Percentiles rank a stretch among this genome's conserved stretches.
These are phyloP conservation scores for Huso huso DNA, from an alignment of 2,797 vertebrate species.

Conservation along the genomic window DNA sequence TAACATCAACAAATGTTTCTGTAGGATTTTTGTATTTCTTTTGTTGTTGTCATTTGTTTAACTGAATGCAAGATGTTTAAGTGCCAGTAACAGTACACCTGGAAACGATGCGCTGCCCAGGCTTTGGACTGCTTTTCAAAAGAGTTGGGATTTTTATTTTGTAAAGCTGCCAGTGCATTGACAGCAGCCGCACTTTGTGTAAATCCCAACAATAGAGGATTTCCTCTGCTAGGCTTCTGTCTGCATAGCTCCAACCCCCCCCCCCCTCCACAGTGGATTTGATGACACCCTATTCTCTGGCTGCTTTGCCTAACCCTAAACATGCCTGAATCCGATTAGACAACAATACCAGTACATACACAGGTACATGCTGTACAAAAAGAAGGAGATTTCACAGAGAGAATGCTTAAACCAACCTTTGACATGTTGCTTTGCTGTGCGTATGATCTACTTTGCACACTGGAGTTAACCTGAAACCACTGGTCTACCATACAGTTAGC, in stretches of 20 bases:
- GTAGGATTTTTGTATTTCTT: conserved; percentile 38
- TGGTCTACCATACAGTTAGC: too few relatives aligned
- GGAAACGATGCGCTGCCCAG: conserved; percentile 48
- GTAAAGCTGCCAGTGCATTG: conserved; percentile 68
- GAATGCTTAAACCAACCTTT: conserved; percentile 1
- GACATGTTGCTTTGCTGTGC: not conserved
- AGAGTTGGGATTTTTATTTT: conserved; percentile 30
- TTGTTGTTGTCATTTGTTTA: conserved; percentile 44
- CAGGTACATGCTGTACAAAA: conserved; percentile 23
- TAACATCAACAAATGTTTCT: conserved; percentile 40
- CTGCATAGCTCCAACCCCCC: conserved; percentile 26
- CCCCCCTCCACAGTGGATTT: conserved; percentile 23
- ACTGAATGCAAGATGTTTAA: conserved; percentile 39
- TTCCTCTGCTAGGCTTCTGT: conserved; percentile 45
- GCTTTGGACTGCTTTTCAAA: conserved; percentile 46
- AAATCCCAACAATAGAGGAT: conserved; percentile 71
- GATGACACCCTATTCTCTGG: conserved; percentile 32
- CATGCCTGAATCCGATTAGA: conserved; percentile 31
- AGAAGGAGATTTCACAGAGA: conserved; percentile 2
- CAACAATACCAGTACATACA: conserved; percentile 14
- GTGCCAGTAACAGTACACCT: conserved; percentile 37
- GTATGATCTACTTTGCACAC: not conserved
- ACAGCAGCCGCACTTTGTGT: conserved; percentile 72
- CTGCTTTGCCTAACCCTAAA: conserved; percentile 31
- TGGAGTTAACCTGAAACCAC: not conserved